Conservation (phyloP, 2,113 vertebrate species). For the Calypte anna region DNA sequence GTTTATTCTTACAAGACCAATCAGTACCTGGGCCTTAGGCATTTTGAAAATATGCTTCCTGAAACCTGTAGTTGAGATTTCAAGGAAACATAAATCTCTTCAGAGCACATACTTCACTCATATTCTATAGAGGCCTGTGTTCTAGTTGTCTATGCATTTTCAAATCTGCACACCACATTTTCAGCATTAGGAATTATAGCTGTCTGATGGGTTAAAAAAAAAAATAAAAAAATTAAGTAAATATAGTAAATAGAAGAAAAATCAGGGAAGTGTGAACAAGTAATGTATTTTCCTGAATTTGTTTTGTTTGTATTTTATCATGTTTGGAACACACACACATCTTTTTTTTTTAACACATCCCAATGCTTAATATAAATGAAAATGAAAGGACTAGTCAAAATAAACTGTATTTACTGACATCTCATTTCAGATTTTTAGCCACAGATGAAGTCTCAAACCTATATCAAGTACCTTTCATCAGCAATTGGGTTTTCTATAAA, state of each 20-base stretch:
- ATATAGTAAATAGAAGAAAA: not conserved
- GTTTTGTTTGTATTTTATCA: not conserved
- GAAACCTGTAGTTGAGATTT: not conserved
- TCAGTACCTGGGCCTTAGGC: not conserved
- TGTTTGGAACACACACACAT: not conserved
- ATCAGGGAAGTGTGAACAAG: not conserved
- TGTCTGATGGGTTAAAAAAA: not conserved
- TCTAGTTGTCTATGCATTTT: not conserved
- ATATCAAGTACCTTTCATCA: not conserved
- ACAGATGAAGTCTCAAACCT: not conserved
- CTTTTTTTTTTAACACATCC: not conserved
- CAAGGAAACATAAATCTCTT: not conserved
- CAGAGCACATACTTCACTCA: not conserved
- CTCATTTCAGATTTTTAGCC: not conserved
- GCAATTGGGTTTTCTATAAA: not conserved
- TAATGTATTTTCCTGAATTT: not conserved
- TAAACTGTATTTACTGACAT: not conserved
- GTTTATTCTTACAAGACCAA: not conserved
- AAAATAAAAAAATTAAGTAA: not conserved
- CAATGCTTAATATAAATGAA: not conserved
- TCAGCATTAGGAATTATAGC: not conserved
- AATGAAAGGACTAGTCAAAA: not conserved
- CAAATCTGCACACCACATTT: not conserved
- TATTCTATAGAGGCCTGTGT: not conserved
- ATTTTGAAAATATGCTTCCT: not conserved